A percentile compares a stretch with the other conserved stretches of the same genome.
Conservation (phyloP, 2,797 vertebrate genomes). For the Apodemus agrarius region DNA sequence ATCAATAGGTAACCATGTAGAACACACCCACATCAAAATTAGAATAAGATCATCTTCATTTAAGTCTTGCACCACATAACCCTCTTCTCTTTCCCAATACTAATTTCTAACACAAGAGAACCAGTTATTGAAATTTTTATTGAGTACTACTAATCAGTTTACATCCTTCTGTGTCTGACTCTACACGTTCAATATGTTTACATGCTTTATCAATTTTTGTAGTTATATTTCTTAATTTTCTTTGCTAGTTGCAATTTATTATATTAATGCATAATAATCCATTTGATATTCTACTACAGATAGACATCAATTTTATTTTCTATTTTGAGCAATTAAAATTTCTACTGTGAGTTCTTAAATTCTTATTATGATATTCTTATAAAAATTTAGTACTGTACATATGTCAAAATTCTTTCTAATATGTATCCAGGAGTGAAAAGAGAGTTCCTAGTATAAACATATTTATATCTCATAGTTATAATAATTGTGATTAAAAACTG, state of each 20-base stretch:
- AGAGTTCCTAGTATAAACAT: neutral
- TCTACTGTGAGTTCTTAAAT: neutral
- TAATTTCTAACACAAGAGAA: neutral
- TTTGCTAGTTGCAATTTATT: neutral
- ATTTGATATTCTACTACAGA: neutral
- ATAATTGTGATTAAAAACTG: neutral
- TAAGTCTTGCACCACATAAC: neutral
- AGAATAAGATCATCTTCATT: neutral
- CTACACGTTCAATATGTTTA: neutral
- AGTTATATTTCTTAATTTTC: neutral
- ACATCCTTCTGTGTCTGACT: neutral
- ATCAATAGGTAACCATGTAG: neutral
- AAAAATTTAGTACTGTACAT: neutral
- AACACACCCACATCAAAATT: neutral
- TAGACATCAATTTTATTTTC: neutral
- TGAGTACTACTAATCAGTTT: neutral
- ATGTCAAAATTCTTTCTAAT: neutral
- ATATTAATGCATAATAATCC: neutral
- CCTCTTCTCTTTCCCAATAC: too few relatives aligned
- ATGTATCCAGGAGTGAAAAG: neutral
- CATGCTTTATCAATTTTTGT: neutral
- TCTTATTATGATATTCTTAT: neutral
- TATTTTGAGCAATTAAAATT: neutral
- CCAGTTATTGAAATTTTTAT: neutral
- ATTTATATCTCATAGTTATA: neutral